Base-by-base conservation (phyloP, 1,140 invertebrate species). In the Pentalonia nigronervosa region DNA sequence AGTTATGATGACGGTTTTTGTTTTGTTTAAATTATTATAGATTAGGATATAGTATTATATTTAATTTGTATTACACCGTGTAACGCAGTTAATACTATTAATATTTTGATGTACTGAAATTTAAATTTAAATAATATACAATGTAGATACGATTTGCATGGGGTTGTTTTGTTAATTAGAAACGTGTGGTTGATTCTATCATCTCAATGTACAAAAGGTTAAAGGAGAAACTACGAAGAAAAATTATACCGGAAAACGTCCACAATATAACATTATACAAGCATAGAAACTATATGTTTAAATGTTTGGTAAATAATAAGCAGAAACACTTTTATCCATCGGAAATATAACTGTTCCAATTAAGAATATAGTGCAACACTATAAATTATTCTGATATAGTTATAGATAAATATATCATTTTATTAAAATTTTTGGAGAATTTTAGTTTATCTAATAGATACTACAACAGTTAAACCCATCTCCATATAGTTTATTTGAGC, bases 1-100 rank as follows among this genome's bases (percentile, higher is more conserved):
- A n/a, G 30, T 76, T 17, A 76, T 76, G 0, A 76, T 76, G 30
- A 34, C 14, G 60, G 60, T 76, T 76, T 76, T 76, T 76, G 60
- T 76, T 76, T 76, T 76, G 60, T 76, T 76, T 76, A 76, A 76
- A 76, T 76, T 76, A 76, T 76, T 76, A n/a, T 76, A 76, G 30
- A 76, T 14, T 76, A 76, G 60, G n/a, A 76, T 76, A 76, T n/a
- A 67, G n/a, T 76, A 76, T 76, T 14, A 67, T 76, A 76, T n/a
- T 76, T 30, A n/a, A 76, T n/a, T 76, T 76, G 60, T 76, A 67
- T 76, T n/a, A 34, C 14, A 76, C n/a, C 60, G 60, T 76, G 60
- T 76, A 76, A 76, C 60, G 60, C 60, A 76, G 60, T 17, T 76
- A 76, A 76, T 76, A 76, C n/a, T 76, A 76, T 76, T 76, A 76